Conservation (phyloP, 53 echinoderm and acorn worm species). For the Arbacia lixula region DNA sequence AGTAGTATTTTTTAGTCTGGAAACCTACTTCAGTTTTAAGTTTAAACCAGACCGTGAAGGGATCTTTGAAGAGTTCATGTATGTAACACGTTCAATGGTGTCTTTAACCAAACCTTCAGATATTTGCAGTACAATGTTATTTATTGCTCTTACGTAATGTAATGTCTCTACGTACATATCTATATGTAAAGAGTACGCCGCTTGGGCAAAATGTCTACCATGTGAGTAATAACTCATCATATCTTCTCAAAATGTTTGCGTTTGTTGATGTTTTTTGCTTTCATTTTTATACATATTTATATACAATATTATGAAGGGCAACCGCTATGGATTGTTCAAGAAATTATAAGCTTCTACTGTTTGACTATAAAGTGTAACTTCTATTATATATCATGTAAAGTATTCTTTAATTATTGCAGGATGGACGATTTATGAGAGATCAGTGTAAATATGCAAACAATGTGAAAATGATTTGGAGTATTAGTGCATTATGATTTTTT, state of each 20-base stretch:
- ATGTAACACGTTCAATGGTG: too few relatives aligned
- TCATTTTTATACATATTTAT: slow-evolving; percentile 60
- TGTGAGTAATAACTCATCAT: too few relatives aligned
- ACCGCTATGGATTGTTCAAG: slow-evolving; percentile 31
- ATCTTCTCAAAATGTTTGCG: slow-evolving; percentile 22
- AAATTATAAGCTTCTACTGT: slow-evolving; percentile 10
- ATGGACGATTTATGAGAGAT: slow-evolving; percentile 37
- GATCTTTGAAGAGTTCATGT: too few relatives aligned
- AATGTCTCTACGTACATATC: too few relatives aligned
- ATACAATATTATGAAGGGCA: slow-evolving; percentile 18
- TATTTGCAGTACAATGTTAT: too few relatives aligned
- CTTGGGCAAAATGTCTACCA: too few relatives aligned
- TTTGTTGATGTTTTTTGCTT: slow-evolving; percentile 31
- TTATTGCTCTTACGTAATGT: too few relatives aligned
- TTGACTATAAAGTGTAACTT: slow-evolving; percentile 10
- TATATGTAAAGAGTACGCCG: too few relatives aligned
- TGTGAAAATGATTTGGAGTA: neutral
- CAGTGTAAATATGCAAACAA: slow-evolving; percentile 24
- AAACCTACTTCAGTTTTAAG: too few relatives aligned
- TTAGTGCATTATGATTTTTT: slow-evolving; percentile 27
- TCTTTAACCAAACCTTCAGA: too few relatives aligned
- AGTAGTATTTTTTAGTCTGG: too few relatives aligned
- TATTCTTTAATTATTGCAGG: slow-evolving; percentile 28
- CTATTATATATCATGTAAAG: slow-evolving; percentile 41
- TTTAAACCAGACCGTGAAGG: too few relatives aligned